These are phyloP conservation scores for Sigmodon hispidus DNA, from an alignment of 2,113 vertebrate species.

Conservation along the genomic window DNA sequence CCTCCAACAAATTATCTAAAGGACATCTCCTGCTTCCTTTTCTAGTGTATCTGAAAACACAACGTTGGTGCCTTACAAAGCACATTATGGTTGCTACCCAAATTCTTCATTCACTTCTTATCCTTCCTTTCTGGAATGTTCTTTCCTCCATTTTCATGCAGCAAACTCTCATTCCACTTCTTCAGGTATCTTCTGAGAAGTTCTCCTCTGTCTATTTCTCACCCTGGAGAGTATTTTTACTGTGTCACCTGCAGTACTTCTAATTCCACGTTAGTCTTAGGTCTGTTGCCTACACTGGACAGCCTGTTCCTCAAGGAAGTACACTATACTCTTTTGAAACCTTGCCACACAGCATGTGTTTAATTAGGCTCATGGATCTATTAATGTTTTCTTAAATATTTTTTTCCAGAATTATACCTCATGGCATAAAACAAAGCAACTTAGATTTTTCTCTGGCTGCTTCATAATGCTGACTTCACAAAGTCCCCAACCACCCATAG, in stretches of 20 bases:
- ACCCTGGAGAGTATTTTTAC: not conserved
- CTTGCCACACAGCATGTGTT: not conserved
- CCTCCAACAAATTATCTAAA: not conserved
- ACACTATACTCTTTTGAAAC: constrained; percentile 4
- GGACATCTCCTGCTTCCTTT: not conserved
- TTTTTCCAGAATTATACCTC: not conserved
- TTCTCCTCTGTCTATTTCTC: not conserved
- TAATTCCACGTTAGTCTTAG: not conserved
- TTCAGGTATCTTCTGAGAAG: not conserved
- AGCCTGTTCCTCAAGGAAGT: not conserved
- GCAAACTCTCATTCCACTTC: not conserved
- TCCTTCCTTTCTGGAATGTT: not conserved
- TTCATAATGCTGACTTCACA: constrained; percentile 59
- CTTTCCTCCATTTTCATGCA: not conserved
- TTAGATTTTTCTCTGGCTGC: constrained; percentile 48
- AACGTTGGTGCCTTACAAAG: not conserved
- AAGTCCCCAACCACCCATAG: constrained; percentile 63
- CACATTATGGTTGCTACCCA: not conserved
- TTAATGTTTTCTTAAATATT: constrained; percentile 54
- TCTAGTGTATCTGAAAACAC: not conserved
- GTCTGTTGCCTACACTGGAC: not conserved
- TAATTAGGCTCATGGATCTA: not conserved
- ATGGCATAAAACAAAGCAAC: constrained; percentile 33
- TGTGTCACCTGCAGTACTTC: not conserved
- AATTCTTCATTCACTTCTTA: not conserved